phyloP scores from a whole-genome alignment of 2,797 vertebrate genomes.

The Ctenopoma multispine region DNA sequence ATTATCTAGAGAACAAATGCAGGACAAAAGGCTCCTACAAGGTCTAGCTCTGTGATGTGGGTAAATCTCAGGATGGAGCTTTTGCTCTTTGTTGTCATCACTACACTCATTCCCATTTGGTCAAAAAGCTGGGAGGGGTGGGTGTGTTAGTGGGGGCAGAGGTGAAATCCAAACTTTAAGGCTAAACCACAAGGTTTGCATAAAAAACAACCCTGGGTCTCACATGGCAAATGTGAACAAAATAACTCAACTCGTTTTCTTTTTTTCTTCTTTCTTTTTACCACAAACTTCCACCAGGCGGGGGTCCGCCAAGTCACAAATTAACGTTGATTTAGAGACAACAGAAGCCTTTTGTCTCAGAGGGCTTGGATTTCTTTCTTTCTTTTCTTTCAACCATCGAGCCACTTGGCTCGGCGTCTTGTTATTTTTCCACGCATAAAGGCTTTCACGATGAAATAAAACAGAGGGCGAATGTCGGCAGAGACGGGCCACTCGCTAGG shows the following conservation, averaged over 20 bases:
- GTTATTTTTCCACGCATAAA: slow-evolving; percentile 81
- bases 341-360: slow-evolving; percentile 84
- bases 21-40: slow-evolving; percentile 32
- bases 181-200: slow-evolving; percentile 61
- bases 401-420: slow-evolving; percentile 67
- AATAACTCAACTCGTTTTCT: slow-evolving; percentile 62
- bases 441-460: slow-evolving; percentile 79
- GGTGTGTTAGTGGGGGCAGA: slow-evolving; percentile 43
- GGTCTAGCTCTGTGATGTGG: slow-evolving; percentile 33
- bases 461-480: slow-evolving; percentile 46
- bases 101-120: slow-evolving; percentile 31
- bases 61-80: slow-evolving; percentile 17
- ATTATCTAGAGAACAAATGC: slow-evolving; percentile 39
- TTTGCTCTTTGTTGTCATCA: slow-evolving; percentile 25
- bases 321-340: slow-evolving; percentile 81
- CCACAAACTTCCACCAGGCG: slow-evolving; percentile 66
- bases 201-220: slow-evolving; percentile 63
- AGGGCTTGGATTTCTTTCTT: slow-evolving; percentile 17
- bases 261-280: slow-evolving; percentile 55
- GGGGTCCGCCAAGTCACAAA: slow-evolving; percentile 76
- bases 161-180: slow-evolving; percentile 61
- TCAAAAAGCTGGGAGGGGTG: slow-evolving; percentile 24
- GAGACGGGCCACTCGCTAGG: slow-evolving; percentile 43
- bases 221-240: slow-evolving; percentile 64
- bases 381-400: slow-evolving; percentile 54